phyloP scores from a whole-genome alignment of 2,113 vertebrate genomes.

The Sceloporus tristichus region DNA sequence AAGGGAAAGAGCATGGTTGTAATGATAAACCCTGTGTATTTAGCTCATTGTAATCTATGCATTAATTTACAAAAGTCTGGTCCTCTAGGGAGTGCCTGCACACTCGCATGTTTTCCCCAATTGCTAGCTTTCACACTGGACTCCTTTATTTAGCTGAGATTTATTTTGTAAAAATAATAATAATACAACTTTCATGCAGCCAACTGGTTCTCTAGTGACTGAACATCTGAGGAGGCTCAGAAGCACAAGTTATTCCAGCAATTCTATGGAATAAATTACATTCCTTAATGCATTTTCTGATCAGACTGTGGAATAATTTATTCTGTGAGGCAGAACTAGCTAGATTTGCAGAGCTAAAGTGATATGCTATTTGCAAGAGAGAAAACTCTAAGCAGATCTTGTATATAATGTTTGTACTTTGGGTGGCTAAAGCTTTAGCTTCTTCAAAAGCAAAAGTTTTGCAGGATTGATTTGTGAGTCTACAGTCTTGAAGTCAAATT shows the following conservation, averaged over 20 bases:
- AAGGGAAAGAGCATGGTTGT: conserved; percentile 50
- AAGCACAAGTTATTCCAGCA: conserved; percentile 63
- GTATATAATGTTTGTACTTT: conserved; percentile 56
- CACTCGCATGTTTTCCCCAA: conserved; percentile 63
- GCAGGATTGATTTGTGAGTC: conserved; percentile 42
- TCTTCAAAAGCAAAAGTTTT: conserved; percentile 52
- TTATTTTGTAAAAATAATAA: background rate
- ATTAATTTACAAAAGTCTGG: conserved; percentile 65
- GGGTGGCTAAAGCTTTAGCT: conserved; percentile 50
- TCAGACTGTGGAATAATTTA: conserved; percentile 63
- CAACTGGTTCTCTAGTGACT: conserved; percentile 67
- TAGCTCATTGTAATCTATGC: conserved; percentile 69
- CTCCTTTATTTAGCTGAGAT: conserved; percentile 75
- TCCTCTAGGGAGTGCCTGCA: conserved; percentile 64
- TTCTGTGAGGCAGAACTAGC: conserved; percentile 62
- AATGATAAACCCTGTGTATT: conserved; percentile 52
- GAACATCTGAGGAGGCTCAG: conserved; percentile 61
- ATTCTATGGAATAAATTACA: conserved; percentile 62
- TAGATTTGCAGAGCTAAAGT: conserved; percentile 56
- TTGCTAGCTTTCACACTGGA: conserved; percentile 64
- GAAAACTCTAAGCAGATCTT: conserved; percentile 50
- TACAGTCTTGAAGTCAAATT: background rate
- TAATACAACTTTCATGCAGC: conserved; percentile 62
- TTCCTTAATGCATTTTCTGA: conserved; percentile 65
- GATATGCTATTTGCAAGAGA: conserved; percentile 45